These are phyloP conservation scores for Phoxinus dragarum DNA, from an alignment of 2,797 vertebrate genomes.

Conservation along the genomic window DNA sequence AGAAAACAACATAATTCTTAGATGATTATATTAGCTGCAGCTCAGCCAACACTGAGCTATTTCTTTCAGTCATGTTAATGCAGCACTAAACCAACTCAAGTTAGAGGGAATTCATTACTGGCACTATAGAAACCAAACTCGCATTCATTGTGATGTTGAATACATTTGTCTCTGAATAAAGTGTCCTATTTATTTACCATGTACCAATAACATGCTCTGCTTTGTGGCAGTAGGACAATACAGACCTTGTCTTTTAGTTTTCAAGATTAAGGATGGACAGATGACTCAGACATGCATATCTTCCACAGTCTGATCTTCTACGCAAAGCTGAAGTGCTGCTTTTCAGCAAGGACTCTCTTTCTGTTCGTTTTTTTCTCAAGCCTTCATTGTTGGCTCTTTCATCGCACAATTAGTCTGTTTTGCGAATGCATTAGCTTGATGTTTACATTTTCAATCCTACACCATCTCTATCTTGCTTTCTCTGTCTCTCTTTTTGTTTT, in stretches of 20 bases:
- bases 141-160: slow-evolving; percentile 24
- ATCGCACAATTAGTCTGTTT: neutral
- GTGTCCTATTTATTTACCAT: slow-evolving; percentile 55
- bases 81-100: slow-evolving; percentile 16
- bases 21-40: slow-evolving; percentile 19
- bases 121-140: slow-evolving; percentile 12
- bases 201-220: slow-evolving; percentile 51
- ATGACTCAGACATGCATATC: slow-evolving; percentile 60
- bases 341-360: slow-evolving; percentile 22
- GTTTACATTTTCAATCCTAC: neutral
- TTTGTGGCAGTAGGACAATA: slow-evolving; percentile 56
- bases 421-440: slow-evolving; percentile 3
- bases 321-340: slow-evolving; percentile 58
- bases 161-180: slow-evolving; percentile 44
- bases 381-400: neutral
- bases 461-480: no score
- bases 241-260: slow-evolving; percentile 53
- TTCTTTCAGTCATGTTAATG: slow-evolving; percentile 34
- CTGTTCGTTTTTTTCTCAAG: neutral
- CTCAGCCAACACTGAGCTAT: slow-evolving; percentile 8
- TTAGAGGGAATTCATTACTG: slow-evolving; percentile 22
- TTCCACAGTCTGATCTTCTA: slow-evolving; percentile 3
- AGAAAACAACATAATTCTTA: slow-evolving; percentile 30
- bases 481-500: no score
- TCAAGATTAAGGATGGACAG: slow-evolving; percentile 7